A percentile compares a stretch with the other conserved stretches of the same genome.
These are phyloP conservation scores for Chorisops tibialis DNA, from an alignment of 2,888 invertebrate genomes.

Conservation along the genomic window DNA sequence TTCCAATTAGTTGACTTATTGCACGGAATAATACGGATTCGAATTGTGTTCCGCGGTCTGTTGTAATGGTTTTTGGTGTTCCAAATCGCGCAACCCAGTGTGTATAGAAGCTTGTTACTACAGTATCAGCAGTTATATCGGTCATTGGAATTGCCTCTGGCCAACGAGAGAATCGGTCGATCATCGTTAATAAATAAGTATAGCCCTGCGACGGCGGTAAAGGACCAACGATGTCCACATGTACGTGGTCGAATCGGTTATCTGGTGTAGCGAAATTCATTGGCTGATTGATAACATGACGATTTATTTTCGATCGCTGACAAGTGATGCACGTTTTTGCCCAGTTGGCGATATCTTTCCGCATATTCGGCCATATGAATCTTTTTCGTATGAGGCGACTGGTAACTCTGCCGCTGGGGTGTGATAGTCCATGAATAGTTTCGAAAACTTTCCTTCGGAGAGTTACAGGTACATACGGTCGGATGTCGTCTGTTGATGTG, in stretches of 20 bases:
- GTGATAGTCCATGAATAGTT: no score
- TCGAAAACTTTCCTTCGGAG: no score
- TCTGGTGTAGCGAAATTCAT: constrained; percentile 26
- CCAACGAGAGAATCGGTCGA: constrained; percentile 41
- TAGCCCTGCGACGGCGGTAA: no score
- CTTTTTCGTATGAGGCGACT: neutral
- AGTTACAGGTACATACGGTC: no score
- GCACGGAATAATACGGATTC: constrained; percentile 40
- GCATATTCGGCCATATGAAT: constrained; percentile 16
- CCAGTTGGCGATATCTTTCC: neutral
- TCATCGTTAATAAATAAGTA: no score
- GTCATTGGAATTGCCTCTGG: constrained; percentile 36
- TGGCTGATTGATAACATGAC: neutral
- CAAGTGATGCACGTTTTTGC: neutral
- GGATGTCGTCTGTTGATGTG: no score
- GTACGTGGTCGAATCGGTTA: constrained; percentile 43
- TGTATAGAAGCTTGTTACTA: constrained; percentile 32
- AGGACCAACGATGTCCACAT: constrained; percentile 48
- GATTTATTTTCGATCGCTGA: constrained; percentile 1
- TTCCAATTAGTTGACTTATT: constrained; percentile 37
- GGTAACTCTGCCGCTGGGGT: neutral
- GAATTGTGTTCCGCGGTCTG: constrained; percentile 46
- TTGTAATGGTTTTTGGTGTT: constrained; percentile 40
- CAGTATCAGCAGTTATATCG: constrained; percentile 35
- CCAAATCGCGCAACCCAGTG: constrained; percentile 50